Base-by-base conservation (phyloP, 37 sponge, comb jelly and placozoan genomes). In the Bolinopsis microptera region DNA sequence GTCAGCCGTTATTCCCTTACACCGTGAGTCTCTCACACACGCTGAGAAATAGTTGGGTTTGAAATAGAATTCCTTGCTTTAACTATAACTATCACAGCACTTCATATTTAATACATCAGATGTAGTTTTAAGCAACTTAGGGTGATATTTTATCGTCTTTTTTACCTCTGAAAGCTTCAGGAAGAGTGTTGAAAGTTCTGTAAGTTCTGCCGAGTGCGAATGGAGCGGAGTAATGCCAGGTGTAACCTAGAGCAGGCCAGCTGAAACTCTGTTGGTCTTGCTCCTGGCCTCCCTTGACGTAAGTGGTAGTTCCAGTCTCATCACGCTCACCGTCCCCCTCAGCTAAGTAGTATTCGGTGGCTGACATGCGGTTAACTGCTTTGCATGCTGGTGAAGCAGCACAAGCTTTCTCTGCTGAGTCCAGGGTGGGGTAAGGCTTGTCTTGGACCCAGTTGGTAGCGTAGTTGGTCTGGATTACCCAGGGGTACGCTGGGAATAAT, bases 221-320 rank as follows among this genome's bases (percentile, higher is more conserved):
- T 8, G 75, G 75, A 30, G 75, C 75, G 31, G 31, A 30, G 31
- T 72, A 72, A n/a, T 72, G 27, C 75, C 75, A 72, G 75, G 75
- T 72, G 26, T 24, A 72, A 30, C 75, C 75, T 3, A n/a, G 5
- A 72, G 31, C 31, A 28, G 75, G 31, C 26, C 26, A n/a, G 31
- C 31, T 72, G 75, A 72, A 72, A 72, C 75, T 72, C 75, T 72
- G 75, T 5, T 28, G 27, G 27, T 28, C 75, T 8, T 5, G 22
- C 75, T 72, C 75, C 75, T 72, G 3, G 75, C 75, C 75, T 72
- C 75, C 75, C 26, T 72, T 72, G 3, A 72, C 18, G 75, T 72
- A 72, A 8, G 75, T 72, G 13, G 27, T 72, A 28, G 27, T 5
- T 28, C 75, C 75, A 8, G 75, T 72, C 75, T 72, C 75, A 72